Evolutionary conservation across 2,888 invertebrate genomes (phyloP).

Genomic region (Heterodera filipjevi): DNA sequence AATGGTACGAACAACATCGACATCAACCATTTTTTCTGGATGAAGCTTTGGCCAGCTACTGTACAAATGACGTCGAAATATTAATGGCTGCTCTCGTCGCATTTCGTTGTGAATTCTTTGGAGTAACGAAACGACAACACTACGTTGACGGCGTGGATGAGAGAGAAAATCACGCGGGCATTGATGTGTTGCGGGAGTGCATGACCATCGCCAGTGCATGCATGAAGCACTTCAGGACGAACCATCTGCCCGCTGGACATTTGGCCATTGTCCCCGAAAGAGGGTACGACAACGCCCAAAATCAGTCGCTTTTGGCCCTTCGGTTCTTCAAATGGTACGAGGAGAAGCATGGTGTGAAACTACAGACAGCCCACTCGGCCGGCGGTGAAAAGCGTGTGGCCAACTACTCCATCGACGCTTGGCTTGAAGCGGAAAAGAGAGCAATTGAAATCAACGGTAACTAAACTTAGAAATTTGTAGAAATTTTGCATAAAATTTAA

Average conservation of each 20-base stretch:
- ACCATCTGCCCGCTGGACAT: constrained; percentile 2
- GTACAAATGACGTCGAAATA: constrained; percentile 14
- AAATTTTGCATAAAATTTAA: neutral
- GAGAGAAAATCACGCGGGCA: neutral
- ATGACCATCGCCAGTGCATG: constrained; percentile 20
- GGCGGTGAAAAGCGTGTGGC: constrained; percentile 16
- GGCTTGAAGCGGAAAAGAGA: neutral
- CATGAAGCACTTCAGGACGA: constrained; percentile 9
- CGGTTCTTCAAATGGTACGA: constrained; percentile 25
- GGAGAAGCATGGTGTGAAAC: neutral
- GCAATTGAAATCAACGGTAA: neutral
- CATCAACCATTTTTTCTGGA: neutral
- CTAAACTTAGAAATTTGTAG: too few relatives aligned
- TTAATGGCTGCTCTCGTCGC: constrained; percentile 5
- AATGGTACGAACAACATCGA: constrained; percentile 6
- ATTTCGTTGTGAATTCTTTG: constrained; percentile 12
- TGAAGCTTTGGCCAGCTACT: constrained; percentile 22
- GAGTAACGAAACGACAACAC: neutral
- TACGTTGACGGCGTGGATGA: neutral
- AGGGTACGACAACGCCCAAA: constrained; percentile 19
- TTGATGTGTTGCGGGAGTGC: neutral
- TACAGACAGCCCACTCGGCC: neutral
- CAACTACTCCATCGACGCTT: neutral
- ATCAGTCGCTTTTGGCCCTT: constrained; percentile 14
- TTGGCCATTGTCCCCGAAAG: constrained; percentile 15